Evolutionary conservation across 2,113 vertebrate species (phyloP), one percentile per base, ranked within the genome.

Genomic region (Irena cyanogastra): DNA sequence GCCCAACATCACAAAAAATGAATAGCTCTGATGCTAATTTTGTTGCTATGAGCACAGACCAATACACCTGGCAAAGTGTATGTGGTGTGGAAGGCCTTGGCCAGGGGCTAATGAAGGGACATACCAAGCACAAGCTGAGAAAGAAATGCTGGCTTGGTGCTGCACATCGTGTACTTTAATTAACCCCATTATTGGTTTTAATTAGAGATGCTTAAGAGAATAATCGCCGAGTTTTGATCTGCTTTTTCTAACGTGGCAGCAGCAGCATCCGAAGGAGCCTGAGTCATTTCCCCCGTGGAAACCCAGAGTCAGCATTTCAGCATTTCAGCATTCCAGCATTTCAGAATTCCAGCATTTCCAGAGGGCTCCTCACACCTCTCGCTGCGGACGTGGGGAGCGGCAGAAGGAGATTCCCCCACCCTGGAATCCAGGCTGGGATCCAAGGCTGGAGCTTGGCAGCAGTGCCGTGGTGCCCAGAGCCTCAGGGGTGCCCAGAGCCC

Each of bases 401-500:
- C 37, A 18, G 68, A 31, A 77, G 50, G 86, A 30, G 6, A 18
- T 28, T 44, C 77, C 42, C 33, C 13, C 22, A 11, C 47, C 47
- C 7, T 15, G 47, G 4, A 4, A 22, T n/a, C 19, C 39, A 52
- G 42, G 6, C 35, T 50, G 78, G 64, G 52, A 79, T 53, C 11
- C 3, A 15, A 8, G 57, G 27, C 27, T 31, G 35, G 77, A 42
- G 64, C 77, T 27, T 3, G 60, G 81, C 74, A 63, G 60, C 80
- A 68, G 39, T 33, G 9, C 2, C 1, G 0, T 3, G 1, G 4
- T 37, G 45, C 71, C 1, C n/a, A n/a, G n/a, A n/a, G n/a, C n/a
- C n/a, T n/a, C n/a, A n/a, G n/a, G n/a, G n/a, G n/a, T n/a, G n/a
- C n/a, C n/a, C n/a, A n/a, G n/a, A 3, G 52, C 3, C 1, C 5